phyloP scores from a whole-genome alignment of 2,113 vertebrate species.

The Atrichornis clamosus region DNA sequence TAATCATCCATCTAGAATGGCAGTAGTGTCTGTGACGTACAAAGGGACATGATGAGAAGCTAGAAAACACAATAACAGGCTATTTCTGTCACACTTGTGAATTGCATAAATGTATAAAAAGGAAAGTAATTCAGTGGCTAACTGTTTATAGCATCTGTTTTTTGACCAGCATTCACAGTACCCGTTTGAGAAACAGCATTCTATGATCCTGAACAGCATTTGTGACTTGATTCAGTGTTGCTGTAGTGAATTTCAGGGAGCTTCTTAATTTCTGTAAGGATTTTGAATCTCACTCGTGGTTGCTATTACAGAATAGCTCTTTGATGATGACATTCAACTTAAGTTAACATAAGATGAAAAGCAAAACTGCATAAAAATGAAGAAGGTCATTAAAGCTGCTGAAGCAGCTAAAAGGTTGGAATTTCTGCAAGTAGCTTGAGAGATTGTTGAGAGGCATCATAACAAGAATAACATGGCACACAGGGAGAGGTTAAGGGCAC shows the following conservation, averaged over 20 bases:
- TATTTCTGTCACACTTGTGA: conserved; percentile 40
- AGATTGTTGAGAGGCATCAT: not conserved
- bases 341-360: not conserved
- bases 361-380: not conserved
- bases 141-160: conserved; percentile 17
- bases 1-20: not conserved
- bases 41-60: conserved; percentile 32
- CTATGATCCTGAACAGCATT: not conserved
- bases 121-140: conserved; percentile 12
- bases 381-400: not conserved
- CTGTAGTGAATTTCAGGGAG: not conserved
- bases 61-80: conserved; percentile 8
- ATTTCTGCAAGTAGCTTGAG: not conserved
- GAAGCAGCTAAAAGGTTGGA: conserved; percentile 12
- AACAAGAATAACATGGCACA: not conserved
- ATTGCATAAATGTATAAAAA: conserved; percentile 4
- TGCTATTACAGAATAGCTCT: not conserved
- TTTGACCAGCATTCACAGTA: not conserved
- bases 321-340: conserved; percentile 9
- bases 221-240: not conserved
- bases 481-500: not conserved
- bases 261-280: not conserved
- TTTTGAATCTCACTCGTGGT: not conserved
- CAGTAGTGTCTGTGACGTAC: conserved; percentile 24
- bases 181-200: not conserved